Base-by-base conservation (phyloP, 2,113 vertebrate genomes). In the Chrysochloris asiatica region DNA sequence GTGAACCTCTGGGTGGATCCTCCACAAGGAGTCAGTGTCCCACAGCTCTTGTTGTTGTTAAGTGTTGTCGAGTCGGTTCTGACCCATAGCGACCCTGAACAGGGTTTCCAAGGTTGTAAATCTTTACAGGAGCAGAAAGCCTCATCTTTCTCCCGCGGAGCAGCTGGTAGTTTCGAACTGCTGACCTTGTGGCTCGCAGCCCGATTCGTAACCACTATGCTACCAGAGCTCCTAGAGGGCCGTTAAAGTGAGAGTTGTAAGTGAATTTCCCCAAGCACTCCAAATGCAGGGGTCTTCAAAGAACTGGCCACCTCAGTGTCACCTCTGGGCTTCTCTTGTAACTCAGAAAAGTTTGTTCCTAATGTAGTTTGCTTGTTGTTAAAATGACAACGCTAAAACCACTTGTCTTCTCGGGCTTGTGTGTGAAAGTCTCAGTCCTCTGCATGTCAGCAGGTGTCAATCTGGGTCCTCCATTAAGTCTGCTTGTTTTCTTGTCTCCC, bases 401-500 rank as follows among this genome's bases (percentile, higher is more conserved):
- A 3, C 24, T 41, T 3, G 6, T 19, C 19, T 47, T 45, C 38
- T 21, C 9, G 45, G 48, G n/a, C 38, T 50, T 14, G 78, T 13
- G 78, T 13, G 38, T 3, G 13, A 10, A 47, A 52, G 24, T 59
- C 54, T 54, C n/a, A 1, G 28, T 28, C 0, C 2, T 26, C 33
- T 33, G 12, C 48, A n/a, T 4, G 5, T 43, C 45, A 16, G 0
- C 0, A n/a, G 24, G n/a, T 5, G 8, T 30, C 41, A n/a, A 30
- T n/a, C 24, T 19, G 7, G 13, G 11, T 36, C 2, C 65, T 47
- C 43, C 0, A 2, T 24, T 6, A n/a, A 36, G 36, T 56, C 33
- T 21, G 30, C 43, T 73, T 69, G 48, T 6, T 8, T 0, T 17
- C 33, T 0, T 0, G 7, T 41, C 14, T 19, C 67, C 45, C 7